Conservation (phyloP, 2,113 vertebrate genomes). For the Nothocercus julius region DNA sequence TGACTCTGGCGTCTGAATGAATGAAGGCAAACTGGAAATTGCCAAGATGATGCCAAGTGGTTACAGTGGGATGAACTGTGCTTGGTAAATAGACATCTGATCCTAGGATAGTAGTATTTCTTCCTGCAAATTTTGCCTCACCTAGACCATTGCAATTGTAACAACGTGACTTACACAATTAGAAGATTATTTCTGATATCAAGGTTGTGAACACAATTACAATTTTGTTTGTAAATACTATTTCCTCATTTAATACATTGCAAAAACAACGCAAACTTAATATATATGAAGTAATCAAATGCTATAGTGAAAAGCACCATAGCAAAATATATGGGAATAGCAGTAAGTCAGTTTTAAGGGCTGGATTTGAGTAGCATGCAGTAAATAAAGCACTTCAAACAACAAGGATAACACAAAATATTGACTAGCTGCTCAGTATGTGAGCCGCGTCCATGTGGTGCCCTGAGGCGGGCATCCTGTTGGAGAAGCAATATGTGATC, state of each 20-base stretch:
- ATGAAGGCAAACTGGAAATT: background rate
- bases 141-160: background rate
- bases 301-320: background rate
- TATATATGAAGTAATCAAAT: background rate
- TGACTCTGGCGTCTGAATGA: too few relatives aligned
- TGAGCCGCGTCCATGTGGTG: slow-evolving; percentile 23
- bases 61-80: background rate
- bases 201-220: background rate
- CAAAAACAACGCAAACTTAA: background rate
- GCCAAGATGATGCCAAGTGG: too few relatives aligned
- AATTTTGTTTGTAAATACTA: background rate
- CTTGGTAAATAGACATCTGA: background rate
- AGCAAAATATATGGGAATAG: background rate
- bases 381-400: slow-evolving; percentile 42
- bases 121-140: background rate
- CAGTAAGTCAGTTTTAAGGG: background rate
- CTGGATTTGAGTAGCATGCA: background rate
- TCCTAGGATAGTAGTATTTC: background rate
- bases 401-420: slow-evolving; percentile 34
- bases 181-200: background rate
- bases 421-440: slow-evolving; percentile 36
- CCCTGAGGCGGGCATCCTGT: slow-evolving; percentile 41
- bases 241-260: background rate
- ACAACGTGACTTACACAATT: background rate
- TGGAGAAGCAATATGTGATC: background rate